Base-by-base conservation (phyloP, 2,888 invertebrate genomes). In the Ophion obscuratus region DNA sequence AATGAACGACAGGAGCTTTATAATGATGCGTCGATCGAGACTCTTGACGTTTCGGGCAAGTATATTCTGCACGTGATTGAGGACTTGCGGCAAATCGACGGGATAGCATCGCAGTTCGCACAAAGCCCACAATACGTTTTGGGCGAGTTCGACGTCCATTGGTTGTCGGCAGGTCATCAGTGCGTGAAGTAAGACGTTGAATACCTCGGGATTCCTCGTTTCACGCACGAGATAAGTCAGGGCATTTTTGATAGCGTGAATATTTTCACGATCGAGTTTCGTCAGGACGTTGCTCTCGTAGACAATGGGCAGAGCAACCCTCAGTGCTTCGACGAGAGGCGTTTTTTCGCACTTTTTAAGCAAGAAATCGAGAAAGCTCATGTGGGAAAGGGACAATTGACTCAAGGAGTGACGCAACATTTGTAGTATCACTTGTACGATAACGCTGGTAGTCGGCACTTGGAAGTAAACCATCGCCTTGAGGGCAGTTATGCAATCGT, bases 381-480 rank as follows among this genome's bases (percentile, higher is more conserved):
- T 95, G 89, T 97, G 96, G 3, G 95, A 93, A 31, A 96, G 91
- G 84, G 94, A 95, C 14, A 97, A 90, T 62, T 95, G 91, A 92
- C 97, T 97, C 14, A 97, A 94, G 86, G 95, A 95, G 77, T 95
- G 94, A 67, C 96, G 93, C 20, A 97, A 92, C 61, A 96, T 93
- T 90, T 97, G 96, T 14, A 97, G 94, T 84, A 97, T 92, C 0
- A 95, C 95, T 92, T 96, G 96, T 24, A 96, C 94, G 44, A 97
- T 95, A 1, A 95, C 92, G 67, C 96, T 95, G 59, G 96, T 94
- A 0, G 95, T 93, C 0, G 96, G 95, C 0, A 96, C 95, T 11
- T 95, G 95, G 6, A 97, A 94, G 90, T 94, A 95, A 0, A 95
- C 94, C 0, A 97, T 92, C 0, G 95, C 93, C 94, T 96, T 96